Conservation (phyloP, 30 jellyfish, hydroid and myxozoan genomes). For the Catostylus mosaicus region DNA sequence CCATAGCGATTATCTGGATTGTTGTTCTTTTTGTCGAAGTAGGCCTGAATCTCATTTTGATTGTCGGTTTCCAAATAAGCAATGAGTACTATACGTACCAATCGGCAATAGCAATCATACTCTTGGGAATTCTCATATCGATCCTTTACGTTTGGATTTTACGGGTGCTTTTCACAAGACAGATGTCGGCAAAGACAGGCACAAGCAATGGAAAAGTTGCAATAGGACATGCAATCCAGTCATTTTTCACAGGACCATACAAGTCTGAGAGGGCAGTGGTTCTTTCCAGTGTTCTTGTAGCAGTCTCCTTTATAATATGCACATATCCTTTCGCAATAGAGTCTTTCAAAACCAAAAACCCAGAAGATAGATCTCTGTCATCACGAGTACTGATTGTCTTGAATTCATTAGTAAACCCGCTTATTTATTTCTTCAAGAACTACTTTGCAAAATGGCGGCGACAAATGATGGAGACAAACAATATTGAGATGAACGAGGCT, state of each 20-base stretch:
- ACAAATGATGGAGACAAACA: too few relatives aligned
- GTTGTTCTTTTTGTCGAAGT: background rate
- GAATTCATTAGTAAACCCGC: constrained; percentile 47
- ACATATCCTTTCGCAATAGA: constrained; percentile 58
- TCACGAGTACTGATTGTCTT: constrained; percentile 20
- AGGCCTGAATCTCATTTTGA: background rate
- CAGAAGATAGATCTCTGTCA: background rate
- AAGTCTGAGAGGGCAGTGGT: constrained; percentile 24
- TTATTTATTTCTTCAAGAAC: constrained; percentile 54
- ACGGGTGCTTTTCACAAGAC: background rate
- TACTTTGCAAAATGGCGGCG: too few relatives aligned
- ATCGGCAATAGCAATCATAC: background rate
- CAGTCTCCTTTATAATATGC: constrained; percentile 29
- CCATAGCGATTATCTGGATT: background rate
- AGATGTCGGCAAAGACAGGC: background rate
- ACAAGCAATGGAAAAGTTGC: background rate
- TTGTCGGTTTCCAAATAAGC: background rate
- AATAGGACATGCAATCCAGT: background rate
- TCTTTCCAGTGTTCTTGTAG: constrained; percentile 35
- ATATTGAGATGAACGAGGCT: too few relatives aligned
- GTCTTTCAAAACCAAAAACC: background rate
- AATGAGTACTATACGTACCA: background rate
- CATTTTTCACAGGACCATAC: background rate
- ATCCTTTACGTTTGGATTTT: background rate
- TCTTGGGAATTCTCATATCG: background rate